Evolutionary conservation across 2,888 invertebrate species (phyloP), one percentile per base, ranked within the genome.

Genomic region (Reticulitermes lucifugus): DNA sequence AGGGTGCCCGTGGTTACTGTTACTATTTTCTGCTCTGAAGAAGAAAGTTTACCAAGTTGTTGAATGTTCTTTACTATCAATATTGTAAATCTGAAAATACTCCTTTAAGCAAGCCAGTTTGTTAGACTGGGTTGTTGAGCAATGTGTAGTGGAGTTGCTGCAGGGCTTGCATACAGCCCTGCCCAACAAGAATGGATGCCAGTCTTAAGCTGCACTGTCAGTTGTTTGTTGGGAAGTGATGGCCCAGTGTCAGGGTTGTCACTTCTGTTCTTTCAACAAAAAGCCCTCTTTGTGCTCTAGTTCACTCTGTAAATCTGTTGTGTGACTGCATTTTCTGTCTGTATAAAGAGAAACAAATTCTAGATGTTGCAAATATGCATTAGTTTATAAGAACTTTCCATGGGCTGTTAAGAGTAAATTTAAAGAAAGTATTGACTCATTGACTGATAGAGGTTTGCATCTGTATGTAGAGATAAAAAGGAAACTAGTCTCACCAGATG

Each of bases 291-390:
- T 87, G 86, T 86, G 87, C 87, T 88, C 86, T 88, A 88, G 87
- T 87, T 88, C 86, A 87, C 87, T 88, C 83, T 88, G 87, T 88
- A 87, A 87, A 86, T 87, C 86, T 87, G 87, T 88, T 88, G 87
- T 88, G 87, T 88, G 87, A 87, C 87, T 87, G 87, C 87, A 87
- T 84, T 86, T 88, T 86, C 87, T 87, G 84, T 87, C 86, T 87
- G 87, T 86, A 87, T 86, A 87, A 87, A 87, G 86, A 85, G 86
- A 86, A 86, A 82, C 79, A 73, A 86, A 86, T 87, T 87, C 87
- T 89, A 89, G 89, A 87, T 89, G 89, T 89, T 88, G 88, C 88
- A 88, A 89, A 89, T 88, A 89, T 89, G 89, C 88, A 89, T 88
- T 89, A 89, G 89, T 88, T 88, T 88, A 87, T 88, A 88, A 88